Evolutionary conservation across 2,797 vertebrate species (phyloP).

Genomic region (Peromyscus attwateri): DNA sequence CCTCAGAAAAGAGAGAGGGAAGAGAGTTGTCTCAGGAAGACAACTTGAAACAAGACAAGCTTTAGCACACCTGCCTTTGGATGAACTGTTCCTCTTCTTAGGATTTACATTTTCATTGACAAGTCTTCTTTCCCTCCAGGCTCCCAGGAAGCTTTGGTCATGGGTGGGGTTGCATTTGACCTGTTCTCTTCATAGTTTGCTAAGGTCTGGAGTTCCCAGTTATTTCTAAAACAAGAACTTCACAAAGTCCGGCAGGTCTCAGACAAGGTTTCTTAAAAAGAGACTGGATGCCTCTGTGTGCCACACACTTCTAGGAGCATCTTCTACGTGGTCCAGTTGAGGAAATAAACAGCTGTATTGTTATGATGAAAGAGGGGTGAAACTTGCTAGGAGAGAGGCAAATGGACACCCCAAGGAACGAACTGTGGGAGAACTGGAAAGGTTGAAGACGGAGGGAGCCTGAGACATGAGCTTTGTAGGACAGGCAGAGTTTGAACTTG

Average conservation of each 20-base stretch:
- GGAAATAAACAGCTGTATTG: not conserved
- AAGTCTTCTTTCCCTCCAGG: not conserved
- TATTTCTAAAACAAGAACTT: slow-evolving; percentile 54
- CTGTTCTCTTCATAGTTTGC: not conserved
- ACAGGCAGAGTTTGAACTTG: not conserved
- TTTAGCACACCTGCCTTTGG: not conserved
- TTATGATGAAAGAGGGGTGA: not conserved
- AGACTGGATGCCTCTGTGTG: not conserved
- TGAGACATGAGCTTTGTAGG: not conserved
- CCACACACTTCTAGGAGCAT: not conserved
- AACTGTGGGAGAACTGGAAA: not conserved
- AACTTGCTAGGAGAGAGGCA: not conserved
- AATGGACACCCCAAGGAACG: not conserved
- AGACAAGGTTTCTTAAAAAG: not conserved
- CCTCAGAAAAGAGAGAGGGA: not conserved
- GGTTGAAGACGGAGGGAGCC: not conserved
- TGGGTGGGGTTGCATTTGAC: not conserved
- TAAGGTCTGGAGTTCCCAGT: not conserved
- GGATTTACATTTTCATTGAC: slow-evolving; percentile 10
- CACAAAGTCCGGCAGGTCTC: not conserved
- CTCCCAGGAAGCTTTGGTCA: not conserved
- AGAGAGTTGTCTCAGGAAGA: not conserved
- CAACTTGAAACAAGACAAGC: too few relatives aligned
- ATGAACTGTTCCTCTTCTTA: not conserved
- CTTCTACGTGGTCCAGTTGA: not conserved